These are phyloP conservation scores for Salvator merianae DNA, from an alignment of 2,113 vertebrate genomes.

Conservation along the genomic window DNA sequence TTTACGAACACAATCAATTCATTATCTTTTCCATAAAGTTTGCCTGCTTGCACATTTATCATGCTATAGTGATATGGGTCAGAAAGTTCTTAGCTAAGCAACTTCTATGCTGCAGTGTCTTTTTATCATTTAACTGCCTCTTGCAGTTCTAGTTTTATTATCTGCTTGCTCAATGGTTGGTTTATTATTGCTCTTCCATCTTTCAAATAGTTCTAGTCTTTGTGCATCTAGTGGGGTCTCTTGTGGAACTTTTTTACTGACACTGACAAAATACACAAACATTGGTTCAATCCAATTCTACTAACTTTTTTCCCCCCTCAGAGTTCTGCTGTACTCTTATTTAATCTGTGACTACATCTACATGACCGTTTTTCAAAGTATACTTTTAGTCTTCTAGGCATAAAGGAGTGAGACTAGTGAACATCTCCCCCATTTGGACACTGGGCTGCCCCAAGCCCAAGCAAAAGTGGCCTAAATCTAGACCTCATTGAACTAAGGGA, in stretches of 20 bases:
- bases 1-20: slow-evolving; percentile 75
- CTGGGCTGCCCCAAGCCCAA: too few species aligned
- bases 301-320: too few species aligned
- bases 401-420: too few species aligned
- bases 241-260: neutral
- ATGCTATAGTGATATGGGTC: slow-evolving; percentile 57
- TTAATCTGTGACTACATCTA: too few species aligned
- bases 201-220: slow-evolving; percentile 20
- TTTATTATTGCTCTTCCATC: slow-evolving; percentile 64
- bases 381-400: too few species aligned
- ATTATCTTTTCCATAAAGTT: slow-evolving; percentile 80
- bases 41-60: slow-evolving; percentile 72
- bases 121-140: slow-evolving; percentile 73
- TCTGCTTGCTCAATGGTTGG: slow-evolving; percentile 71
- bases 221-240: neutral
- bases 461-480: too few species aligned
- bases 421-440: too few species aligned
- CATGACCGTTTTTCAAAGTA: too few species aligned
- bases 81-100: slow-evolving; percentile 79
- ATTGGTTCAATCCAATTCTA: too few species aligned
- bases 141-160: slow-evolving; percentile 70
- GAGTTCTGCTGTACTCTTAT: too few species aligned
- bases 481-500: too few species aligned
- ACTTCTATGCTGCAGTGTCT: slow-evolving; percentile 64
- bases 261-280: too few species aligned